These are phyloP conservation scores for Ditylenchus weischeri DNA, from an alignment of 2,888 invertebrate genomes.

Conservation along the genomic window DNA sequence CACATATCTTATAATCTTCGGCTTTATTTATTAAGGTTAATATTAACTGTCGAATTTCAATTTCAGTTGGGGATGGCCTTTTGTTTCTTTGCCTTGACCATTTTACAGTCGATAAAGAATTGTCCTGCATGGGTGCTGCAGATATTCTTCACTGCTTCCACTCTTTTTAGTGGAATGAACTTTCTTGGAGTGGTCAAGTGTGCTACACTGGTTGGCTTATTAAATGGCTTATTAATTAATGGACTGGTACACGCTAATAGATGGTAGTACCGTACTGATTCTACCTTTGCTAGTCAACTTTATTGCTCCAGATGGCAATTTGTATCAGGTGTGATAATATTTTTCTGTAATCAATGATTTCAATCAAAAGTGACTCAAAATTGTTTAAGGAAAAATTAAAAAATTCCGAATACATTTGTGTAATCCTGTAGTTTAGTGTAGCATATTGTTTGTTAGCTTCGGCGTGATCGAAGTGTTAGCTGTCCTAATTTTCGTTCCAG, in stretches of 20 bases:
- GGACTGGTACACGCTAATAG: slow-evolving; percentile 4
- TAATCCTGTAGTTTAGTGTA: not conserved
- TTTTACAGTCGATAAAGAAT: not conserved
- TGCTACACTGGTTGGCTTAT: not conserved
- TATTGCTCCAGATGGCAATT: not conserved
- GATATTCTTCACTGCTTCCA: not conserved
- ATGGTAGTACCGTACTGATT: not conserved
- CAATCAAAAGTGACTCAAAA: too few relatives aligned
- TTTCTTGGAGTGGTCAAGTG: slow-evolving; percentile 6
- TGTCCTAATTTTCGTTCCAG: not conserved
- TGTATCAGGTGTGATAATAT: not conserved
- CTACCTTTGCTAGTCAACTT: slow-evolving; percentile 5
- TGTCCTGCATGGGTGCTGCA: slow-evolving; percentile 2
- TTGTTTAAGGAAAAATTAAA: not conserved
- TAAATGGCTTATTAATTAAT: not conserved
- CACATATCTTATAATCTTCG: not conserved
- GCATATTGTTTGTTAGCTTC: not conserved
- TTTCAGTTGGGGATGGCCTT: slow-evolving; percentile 2
- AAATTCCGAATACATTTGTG: not conserved
- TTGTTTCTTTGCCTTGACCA: slow-evolving; percentile 2
- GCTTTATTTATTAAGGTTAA: too few relatives aligned
- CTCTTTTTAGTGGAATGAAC: slow-evolving; percentile 3
- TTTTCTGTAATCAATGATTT: too few relatives aligned
- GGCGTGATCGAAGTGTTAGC: not conserved
- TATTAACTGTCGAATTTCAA: not conserved